Base-by-base conservation (phyloP, 1,140 invertebrate species). In the Drosophila takahashii region DNA sequence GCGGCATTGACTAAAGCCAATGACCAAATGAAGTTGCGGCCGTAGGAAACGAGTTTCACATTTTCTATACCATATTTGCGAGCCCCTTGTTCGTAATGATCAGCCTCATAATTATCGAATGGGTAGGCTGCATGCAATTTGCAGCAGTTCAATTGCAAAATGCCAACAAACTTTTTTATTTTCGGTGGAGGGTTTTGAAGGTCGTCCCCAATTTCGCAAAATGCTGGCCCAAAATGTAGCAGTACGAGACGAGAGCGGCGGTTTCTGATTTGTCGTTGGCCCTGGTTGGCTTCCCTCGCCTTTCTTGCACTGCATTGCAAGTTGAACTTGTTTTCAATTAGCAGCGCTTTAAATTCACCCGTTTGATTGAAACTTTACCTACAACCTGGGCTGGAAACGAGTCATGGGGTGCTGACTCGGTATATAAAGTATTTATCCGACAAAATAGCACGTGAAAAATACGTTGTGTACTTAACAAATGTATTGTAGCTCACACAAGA, bases 21-120 rank as follows among this genome's bases (percentile, higher is more conserved):
- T 89, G 84, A 89, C 83, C 79, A 89, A 89, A 72, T 89, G 65
- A 76, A 65, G 75, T 79, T 62, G 71, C 71, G 54, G 47, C 61
- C 75, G 72, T 75, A 53, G 59, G 75, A 89, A 87, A 83, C 84
- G 52, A 83, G 83, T 87, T 87, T 87, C 72, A 65, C 75, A 58
- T 87, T 77, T 76, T 75, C 51, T 22, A 70, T 27, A 57, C 67
- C 67, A 71, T 70, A 71, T 70, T 56, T 36, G 50, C 16, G 34
- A 47, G 42, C 44, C 10, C 34, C 36, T 41, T 32, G 37, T n/a
- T 34, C 13, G 44, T 52, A 47, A 32, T 45, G 64, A 70, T 70
- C 62, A 7, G 39, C 26, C 26, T 70, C 41, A 70, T 70, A 47
- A 70, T 71, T 57, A 71, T 67, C 42, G 18, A 47, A 16, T 36